phyloP scores from a whole-genome alignment of 2,888 invertebrate species.

The Dendrolimus pini region DNA sequence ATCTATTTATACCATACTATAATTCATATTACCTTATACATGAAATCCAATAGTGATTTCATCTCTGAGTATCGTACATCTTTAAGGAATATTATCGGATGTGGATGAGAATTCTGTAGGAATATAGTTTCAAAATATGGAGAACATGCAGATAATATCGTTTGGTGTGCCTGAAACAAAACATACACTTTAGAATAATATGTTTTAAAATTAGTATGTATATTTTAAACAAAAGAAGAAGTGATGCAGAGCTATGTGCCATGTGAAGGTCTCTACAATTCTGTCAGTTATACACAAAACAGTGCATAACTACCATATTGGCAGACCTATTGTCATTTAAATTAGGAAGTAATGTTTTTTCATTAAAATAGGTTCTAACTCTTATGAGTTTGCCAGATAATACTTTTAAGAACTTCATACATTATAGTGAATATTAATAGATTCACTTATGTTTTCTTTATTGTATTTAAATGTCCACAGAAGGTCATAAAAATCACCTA shows the following conservation, averaged over 20 bases:
- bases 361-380: constrained; percentile 12
- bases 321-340: constrained; percentile 54
- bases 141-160: constrained; percentile 94
- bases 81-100: constrained; percentile 94
- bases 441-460: no score
- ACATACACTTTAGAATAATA: constrained; percentile 19
- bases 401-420: no score
- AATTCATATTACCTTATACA: constrained; percentile 85
- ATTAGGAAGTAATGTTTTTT: constrained; percentile 38
- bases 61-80: constrained; percentile 93
- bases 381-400: neutral
- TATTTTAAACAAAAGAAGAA: constrained; percentile 42
- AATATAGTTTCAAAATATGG: constrained; percentile 96
- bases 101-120: constrained; percentile 91
- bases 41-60: constrained; percentile 92
- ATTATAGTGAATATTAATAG: no score
- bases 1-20: no score
- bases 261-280: constrained; percentile 49
- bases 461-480: no score
- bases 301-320: constrained; percentile 40
- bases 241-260: constrained; percentile 28
- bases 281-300: constrained; percentile 38
- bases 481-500: no score
- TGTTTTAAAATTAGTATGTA: constrained; percentile 22
- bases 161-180: constrained; percentile 89